phyloP scores from a whole-genome alignment of 2,888 invertebrate species.

The Parnassius mnemosyne region DNA sequence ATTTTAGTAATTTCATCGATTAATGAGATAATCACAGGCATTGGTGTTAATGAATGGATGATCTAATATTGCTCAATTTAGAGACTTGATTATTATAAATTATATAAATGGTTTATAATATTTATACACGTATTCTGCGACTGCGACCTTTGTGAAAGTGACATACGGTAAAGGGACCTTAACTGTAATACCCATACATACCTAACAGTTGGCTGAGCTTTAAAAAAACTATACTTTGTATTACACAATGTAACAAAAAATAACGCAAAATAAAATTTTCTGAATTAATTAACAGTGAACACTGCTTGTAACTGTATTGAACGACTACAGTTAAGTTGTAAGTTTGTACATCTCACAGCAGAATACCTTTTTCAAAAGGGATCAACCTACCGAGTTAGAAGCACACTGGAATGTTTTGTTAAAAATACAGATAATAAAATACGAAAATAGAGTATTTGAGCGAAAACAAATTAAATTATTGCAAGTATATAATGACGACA shows the following conservation, averaged over 20 bases:
- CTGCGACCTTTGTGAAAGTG: not conserved
- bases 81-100: constrained; percentile 1
- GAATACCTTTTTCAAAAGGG: constrained; percentile 26
- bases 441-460: not conserved
- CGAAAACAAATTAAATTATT: too few relatives aligned
- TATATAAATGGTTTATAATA: constrained; percentile 3
- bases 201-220: not conserved
- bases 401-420: constrained; percentile 56
- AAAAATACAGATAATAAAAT: not conserved
- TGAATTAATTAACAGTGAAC: too few relatives aligned
- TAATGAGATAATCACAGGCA: constrained; percentile 21
- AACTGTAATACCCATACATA: not conserved
- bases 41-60: constrained; percentile 12
- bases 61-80: not conserved
- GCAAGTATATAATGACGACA: too few relatives aligned
- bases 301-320: too few relatives aligned
- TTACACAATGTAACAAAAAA: too few relatives aligned
- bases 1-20: constrained; percentile 9
- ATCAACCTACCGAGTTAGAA: constrained; percentile 55
- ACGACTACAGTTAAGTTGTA: constrained; percentile 7
- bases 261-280: too few relatives aligned
- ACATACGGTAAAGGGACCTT: not conserved
- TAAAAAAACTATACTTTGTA: too few relatives aligned
- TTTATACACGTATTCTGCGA: constrained; percentile 9
- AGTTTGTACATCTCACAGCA: constrained; percentile 26